Conservation (phyloP, 2,888 invertebrate genomes). For the Diaphora mendica region DNA sequence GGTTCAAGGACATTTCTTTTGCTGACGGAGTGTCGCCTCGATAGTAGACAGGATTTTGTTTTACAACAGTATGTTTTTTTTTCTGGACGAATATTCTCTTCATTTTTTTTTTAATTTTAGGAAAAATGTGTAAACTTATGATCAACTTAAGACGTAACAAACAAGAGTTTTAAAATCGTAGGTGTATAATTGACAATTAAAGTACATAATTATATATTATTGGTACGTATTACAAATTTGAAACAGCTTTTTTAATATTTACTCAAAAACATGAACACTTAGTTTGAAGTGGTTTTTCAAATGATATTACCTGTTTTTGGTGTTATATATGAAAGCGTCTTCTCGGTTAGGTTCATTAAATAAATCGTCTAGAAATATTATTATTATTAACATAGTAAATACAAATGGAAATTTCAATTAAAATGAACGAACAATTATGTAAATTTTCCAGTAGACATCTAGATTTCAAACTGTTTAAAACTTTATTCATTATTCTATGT, state of each 20-base stretch:
- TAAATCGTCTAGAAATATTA: neutral
- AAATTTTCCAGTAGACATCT: slow-evolving; percentile 25
- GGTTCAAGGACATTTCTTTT: neutral
- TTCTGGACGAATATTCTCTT: too few species aligned
- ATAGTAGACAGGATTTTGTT: too few species aligned
- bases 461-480: slow-evolving; percentile 33
- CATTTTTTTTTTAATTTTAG: too few species aligned
- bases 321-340: too few species aligned
- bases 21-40: too few species aligned
- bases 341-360: neutral
- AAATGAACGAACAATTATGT: slow-evolving; percentile 23
- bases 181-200: too few species aligned
- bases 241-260: neutral
- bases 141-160: too few species aligned
- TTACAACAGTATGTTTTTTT: too few species aligned
- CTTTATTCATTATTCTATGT: slow-evolving; percentile 38
- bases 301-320: too few species aligned
- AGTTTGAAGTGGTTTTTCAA: too few species aligned
- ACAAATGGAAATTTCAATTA: neutral
- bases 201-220: neutral
- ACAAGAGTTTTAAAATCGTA: too few species aligned
- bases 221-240: neutral
- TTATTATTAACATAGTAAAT: neutral
- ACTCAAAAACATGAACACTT: neutral
- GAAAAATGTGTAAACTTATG: too few species aligned